A percentile compares a stretch with the other conserved stretches of the same genome.
These are phyloP conservation scores for Homarus gammarus DNA, from an alignment of 2,888 invertebrate species.

Conservation along the genomic window DNA sequence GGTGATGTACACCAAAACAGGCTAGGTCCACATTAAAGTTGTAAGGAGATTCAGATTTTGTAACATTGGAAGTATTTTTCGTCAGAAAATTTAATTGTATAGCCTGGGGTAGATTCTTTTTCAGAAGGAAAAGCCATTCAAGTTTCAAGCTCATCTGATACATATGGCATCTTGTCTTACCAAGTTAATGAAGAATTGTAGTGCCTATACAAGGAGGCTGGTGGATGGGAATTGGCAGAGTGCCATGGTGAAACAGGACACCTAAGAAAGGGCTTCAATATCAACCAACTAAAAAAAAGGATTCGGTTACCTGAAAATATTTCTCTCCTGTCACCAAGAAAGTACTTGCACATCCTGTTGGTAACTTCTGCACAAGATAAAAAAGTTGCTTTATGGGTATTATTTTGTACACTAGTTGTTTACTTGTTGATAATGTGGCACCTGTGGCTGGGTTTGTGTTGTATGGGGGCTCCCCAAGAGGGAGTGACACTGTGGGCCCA, in stretches of 20 bases:
- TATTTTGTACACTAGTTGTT: slow-evolving; percentile 8
- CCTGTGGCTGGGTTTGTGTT: slow-evolving; percentile 26
- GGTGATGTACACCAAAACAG: no score
- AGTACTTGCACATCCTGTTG: background rate
- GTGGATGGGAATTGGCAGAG: background rate
- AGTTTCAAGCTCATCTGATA: background rate
- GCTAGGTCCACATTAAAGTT: no score
- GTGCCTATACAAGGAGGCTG: slow-evolving; percentile 32
- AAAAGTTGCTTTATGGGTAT: background rate
- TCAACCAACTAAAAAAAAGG: background rate
- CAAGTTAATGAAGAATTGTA: background rate
- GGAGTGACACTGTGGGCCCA: background rate
- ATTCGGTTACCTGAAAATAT: background rate
- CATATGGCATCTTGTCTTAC: background rate
- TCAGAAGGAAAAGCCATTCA: background rate
- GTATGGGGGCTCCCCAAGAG: slow-evolving; percentile 14
- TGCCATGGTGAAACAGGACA: background rate
- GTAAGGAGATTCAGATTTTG: no score
- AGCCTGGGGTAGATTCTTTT: background rate
- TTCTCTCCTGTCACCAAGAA: background rate
- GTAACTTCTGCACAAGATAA: background rate
- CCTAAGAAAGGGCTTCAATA: slow-evolving; percentile 13
- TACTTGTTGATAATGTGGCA: slow-evolving; percentile 19
- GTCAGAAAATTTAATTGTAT: background rate
- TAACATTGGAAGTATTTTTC: no score